phyloP scores from a whole-genome alignment of 92 coral and sea anemone genomes.

The Epizoanthus stellaris region DNA sequence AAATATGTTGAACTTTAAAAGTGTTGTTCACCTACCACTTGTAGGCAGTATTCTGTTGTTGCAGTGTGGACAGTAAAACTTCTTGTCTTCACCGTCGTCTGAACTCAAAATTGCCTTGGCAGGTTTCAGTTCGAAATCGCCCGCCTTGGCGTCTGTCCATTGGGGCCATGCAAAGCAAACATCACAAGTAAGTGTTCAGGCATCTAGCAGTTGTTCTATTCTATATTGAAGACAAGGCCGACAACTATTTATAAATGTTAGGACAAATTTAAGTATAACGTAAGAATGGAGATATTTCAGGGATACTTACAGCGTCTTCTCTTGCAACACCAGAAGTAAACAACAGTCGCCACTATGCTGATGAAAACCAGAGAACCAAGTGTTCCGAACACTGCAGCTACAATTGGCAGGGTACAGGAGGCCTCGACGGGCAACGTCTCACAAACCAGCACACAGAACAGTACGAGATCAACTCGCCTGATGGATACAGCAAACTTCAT shows the following conservation, averaged over 20 bases:
- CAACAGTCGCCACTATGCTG: slow-evolving; percentile 39
- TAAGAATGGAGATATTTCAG: not conserved
- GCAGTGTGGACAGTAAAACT: slow-evolving; percentile 71
- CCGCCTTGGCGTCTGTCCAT: slow-evolving; percentile 47
- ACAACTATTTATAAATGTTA: not conserved
- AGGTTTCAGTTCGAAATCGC: slow-evolving; percentile 38
- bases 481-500: not conserved
- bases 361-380: slow-evolving; percentile 61
- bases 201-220: not conserved
- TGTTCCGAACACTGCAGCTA: slow-evolving; percentile 78
- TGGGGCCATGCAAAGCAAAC: slow-evolving; percentile 14
- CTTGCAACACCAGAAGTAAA: slow-evolving; percentile 70
- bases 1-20: not conserved
- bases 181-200: not conserved
- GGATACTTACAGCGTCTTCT: slow-evolving; percentile 41
- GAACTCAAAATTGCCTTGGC: slow-evolving; percentile 13
- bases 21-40: slow-evolving; percentile 48
- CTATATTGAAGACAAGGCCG: not conserved
- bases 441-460: not conserved
- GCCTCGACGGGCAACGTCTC: slow-evolving; percentile 30
- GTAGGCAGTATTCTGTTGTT: slow-evolving; percentile 56
- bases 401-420: slow-evolving; percentile 62
- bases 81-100: slow-evolving; percentile 50
- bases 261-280: no score
- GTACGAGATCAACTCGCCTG: not conserved